These are phyloP conservation scores for Miltochrista miniata DNA, from an alignment of 2,888 invertebrate genomes.

Conservation along the genomic window DNA sequence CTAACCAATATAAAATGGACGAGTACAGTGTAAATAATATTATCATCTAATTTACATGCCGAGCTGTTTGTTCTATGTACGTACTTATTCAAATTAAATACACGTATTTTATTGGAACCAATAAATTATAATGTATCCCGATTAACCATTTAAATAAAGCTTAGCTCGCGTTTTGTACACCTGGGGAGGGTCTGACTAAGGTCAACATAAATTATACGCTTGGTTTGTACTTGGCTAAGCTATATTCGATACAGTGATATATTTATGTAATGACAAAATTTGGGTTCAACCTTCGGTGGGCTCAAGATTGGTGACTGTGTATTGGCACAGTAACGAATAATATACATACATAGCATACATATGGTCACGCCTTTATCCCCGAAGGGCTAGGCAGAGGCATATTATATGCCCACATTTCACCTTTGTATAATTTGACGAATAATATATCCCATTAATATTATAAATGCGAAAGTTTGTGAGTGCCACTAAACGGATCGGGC, in stretches of 20 bases:
- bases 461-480: too few species aligned
- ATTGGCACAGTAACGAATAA: too few species aligned
- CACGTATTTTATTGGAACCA: not conserved
- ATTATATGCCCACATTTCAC: too few species aligned
- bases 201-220: not conserved
- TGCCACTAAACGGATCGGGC: too few species aligned
- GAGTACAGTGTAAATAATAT: not conserved
- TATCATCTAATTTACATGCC: not conserved
- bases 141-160: not conserved
- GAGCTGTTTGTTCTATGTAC: not conserved
- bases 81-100: not conserved
- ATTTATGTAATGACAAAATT: too few species aligned
- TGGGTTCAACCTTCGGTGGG: too few species aligned
- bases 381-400: too few species aligned
- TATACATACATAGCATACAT: too few species aligned
- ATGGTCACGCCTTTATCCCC: too few species aligned
- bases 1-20: not conserved
- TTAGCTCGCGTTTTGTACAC: not conserved
- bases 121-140: not conserved
- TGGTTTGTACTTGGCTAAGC: not conserved
- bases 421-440: too few species aligned
- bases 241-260: not conserved
- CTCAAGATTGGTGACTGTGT: too few species aligned
- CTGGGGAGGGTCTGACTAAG: not conserved
- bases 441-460: too few species aligned